A percentile compares a stretch with the other conserved stretches of the same genome.
Conservation (phyloP, 2,113 vertebrate genomes). For the Chamaetylas fuelleborni region DNA sequence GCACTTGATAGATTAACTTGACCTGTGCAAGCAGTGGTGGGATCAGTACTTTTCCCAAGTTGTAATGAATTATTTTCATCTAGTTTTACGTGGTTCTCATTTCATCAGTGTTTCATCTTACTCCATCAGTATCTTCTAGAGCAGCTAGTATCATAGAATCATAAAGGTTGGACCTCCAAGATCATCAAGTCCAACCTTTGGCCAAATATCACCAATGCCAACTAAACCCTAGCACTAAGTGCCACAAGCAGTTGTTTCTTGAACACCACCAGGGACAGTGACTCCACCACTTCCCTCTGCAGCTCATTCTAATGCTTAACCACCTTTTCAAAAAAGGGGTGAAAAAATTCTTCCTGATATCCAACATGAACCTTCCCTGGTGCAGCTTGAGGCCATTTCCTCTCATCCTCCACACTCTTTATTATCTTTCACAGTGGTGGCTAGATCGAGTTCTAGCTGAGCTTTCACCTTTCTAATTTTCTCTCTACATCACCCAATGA, state of each 20-base stretch:
- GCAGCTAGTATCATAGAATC: not conserved
- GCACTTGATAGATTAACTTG: not conserved
- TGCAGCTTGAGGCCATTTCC: not conserved
- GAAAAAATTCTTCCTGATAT: not conserved
- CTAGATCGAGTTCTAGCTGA: not conserved
- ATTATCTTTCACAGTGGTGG: not conserved
- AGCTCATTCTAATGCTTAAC: not conserved
- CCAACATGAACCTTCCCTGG: not conserved
- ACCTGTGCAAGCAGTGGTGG: not conserved
- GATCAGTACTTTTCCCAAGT: not conserved
- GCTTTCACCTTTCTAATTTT: not conserved
- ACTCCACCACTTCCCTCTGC: not conserved
- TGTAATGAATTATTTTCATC: not conserved
- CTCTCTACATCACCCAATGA: not conserved
- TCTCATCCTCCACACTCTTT: not conserved
- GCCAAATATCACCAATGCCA: not conserved
- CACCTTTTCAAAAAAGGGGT: not conserved
- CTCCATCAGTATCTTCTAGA: not conserved
- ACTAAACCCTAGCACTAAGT: not conserved
- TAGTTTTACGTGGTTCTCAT: not conserved
- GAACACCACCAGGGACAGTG: not conserved
- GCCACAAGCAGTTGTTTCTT: accelerated
- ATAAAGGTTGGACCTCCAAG: not conserved
- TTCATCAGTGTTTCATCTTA: not conserved
- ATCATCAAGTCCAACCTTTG: not conserved